Base-by-base conservation (phyloP, 2,113 vertebrate genomes). In the Bujurquina vittata region DNA sequence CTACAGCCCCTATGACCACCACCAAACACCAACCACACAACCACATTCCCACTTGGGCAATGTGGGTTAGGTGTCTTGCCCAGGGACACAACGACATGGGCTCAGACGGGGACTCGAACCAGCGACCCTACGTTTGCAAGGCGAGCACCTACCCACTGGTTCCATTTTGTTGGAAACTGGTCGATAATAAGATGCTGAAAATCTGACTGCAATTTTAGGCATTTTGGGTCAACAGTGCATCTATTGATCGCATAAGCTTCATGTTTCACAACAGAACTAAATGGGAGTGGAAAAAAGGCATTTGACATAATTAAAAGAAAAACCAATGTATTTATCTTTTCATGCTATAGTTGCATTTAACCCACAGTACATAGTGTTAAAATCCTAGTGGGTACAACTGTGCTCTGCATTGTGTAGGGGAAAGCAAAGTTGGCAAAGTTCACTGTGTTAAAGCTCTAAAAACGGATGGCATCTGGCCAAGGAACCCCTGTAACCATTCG, bases 341-440 rank as follows among this genome's bases (percentile, higher is more conserved):
- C 4, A 87, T 77, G 56, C 61, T 82, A 77, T 77, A 60, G 82
- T 35, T 85, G 73, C 18, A 80, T 88, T 87, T 78, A 92, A 92
- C 92, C 82, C 81, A 82, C 10, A 75, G 61, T 57, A 76, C 67
- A 88, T 18, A 77, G 77, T 83, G 81, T 59, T 86, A 37, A 80
- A 87, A 81, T 74, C 77, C 43, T 83, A 26, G 65, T 91, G 75
- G 76, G 63, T 56, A 87, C 57, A 26, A 63, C 35, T 69, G 58
- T 75, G 77, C 81, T 87, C 60, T 69, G 63, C 12, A 79, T 31
- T 76, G 77, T 87, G 84, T 73, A 84, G 57, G 82, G 79, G 31
- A 81, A 76, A 63, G 69, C 78, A 88, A 89, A 87, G 77, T 87
- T 92, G 87, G 88, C 91, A 87, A 89, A 93, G 89, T 90, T 89